Evolutionary conservation across 2,797 vertebrate genomes (phyloP).

Genomic region (Bryconaethiops microstoma): DNA sequence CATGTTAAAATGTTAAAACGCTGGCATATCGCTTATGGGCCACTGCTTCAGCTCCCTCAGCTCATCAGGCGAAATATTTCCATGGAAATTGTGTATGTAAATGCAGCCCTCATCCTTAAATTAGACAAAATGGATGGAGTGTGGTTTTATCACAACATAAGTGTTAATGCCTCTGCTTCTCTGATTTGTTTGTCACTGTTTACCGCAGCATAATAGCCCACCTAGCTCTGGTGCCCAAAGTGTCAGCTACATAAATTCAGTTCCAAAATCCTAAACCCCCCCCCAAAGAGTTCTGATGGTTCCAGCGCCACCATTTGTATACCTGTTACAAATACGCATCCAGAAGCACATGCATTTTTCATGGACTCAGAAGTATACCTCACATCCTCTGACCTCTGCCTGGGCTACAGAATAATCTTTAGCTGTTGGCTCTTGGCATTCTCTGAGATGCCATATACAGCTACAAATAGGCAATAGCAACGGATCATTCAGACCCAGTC

Average conservation of each 20-base stretch:
- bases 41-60: conserved; percentile 16
- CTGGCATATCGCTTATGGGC: background rate
- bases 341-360: conserved; percentile 65
- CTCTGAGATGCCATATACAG: conserved; percentile 60
- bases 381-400: conserved; percentile 50
- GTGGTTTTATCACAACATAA: background rate
- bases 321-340: conserved; percentile 60
- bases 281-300: conserved; percentile 11
- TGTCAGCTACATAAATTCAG: conserved; percentile 19
- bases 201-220: background rate
- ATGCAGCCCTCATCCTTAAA: conserved; percentile 11
- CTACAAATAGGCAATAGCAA: conserved; percentile 61
- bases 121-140: background rate
- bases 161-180: background rate
- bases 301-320: conserved; percentile 23
- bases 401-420: conserved; percentile 63
- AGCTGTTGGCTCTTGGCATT: conserved; percentile 57
- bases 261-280: background rate
- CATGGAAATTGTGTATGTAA: conserved; percentile 21
- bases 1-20: background rate
- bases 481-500: conserved; percentile 52
- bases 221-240: conserved; percentile 7
- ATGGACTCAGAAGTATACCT: conserved; percentile 55
- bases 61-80: conserved; percentile 9
- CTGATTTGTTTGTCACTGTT: conserved; percentile 1